phyloP scores from a whole-genome alignment of 2,113 vertebrate genomes.

The Nycticryphes semicollaris region DNA sequence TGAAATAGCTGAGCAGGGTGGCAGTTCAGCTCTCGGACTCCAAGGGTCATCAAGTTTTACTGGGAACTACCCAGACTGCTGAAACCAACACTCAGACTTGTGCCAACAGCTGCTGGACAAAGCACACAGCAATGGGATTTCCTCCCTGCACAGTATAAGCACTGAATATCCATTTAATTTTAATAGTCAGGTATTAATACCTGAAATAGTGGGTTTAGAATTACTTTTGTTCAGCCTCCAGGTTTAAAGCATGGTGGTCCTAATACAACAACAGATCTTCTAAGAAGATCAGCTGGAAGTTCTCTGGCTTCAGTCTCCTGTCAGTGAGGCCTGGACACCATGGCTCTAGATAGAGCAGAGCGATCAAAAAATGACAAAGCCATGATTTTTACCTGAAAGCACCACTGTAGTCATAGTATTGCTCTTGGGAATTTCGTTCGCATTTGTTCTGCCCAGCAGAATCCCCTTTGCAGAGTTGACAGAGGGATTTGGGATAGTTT shows the following conservation, averaged over 20 bases:
- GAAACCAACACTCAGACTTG: neutral
- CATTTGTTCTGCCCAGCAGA: conserved; percentile 71
- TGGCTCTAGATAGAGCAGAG: neutral
- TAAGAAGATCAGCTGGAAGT: neutral
- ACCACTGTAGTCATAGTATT: conserved; percentile 86
- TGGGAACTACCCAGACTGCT: neutral
- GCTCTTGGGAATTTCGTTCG: conserved; percentile 71
- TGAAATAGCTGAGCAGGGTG: neutral
- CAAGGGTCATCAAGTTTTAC: neutral
- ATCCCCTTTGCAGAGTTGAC: conserved; percentile 84
- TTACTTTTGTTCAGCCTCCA: neutral
- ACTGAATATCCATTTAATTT: neutral
- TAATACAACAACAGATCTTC: neutral
- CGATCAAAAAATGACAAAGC: neutral
- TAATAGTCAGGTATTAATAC: neutral
- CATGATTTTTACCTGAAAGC: conserved; percentile 87
- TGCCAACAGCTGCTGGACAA: neutral
- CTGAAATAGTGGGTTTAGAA: neutral
- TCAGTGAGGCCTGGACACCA: neutral
- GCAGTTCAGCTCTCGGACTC: neutral
- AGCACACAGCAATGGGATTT: neutral
- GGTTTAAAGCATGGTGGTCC: neutral
- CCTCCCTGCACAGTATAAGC: neutral
- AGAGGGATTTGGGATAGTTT: conserved; percentile 78
- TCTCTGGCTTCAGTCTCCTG: neutral